These are phyloP conservation scores for Clupea harengus DNA, from an alignment of 2,113 vertebrate genomes.

Conservation along the genomic window DNA sequence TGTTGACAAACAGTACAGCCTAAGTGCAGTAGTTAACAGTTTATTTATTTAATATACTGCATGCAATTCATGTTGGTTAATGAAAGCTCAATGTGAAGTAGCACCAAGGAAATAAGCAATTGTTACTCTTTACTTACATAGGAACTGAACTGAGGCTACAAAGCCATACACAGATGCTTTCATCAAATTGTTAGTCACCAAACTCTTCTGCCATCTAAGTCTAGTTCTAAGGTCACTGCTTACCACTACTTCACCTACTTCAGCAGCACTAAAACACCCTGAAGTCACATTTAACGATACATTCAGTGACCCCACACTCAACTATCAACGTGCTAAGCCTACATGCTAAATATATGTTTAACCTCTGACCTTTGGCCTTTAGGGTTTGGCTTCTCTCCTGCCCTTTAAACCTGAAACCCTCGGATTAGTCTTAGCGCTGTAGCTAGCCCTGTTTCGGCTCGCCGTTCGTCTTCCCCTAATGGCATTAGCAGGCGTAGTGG, in stretches of 20 bases:
- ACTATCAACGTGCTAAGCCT: not conserved
- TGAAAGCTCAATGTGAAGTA: not conserved
- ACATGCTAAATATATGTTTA: not conserved
- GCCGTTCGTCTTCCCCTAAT: not conserved
- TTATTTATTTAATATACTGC: no score
- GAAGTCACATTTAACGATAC: not conserved
- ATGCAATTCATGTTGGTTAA: not conserved
- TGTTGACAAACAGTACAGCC: not conserved
- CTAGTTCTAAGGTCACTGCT: not conserved
- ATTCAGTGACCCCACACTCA: not conserved
- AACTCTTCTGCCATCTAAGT: not conserved
- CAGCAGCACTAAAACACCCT: not conserved
- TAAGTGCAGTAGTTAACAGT: no score
- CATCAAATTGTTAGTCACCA: not conserved
- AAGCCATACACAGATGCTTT: not conserved
- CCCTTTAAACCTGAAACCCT: conserved; percentile 8
- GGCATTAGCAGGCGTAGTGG: not conserved
- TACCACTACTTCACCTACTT: not conserved
- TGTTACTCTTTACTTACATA: not conserved
- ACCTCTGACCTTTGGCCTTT: not conserved
- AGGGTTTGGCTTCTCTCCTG: not conserved
- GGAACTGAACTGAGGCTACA: not conserved
- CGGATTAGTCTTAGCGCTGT: not conserved
- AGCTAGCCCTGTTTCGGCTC: not conserved
- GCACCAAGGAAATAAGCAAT: not conserved